Evolutionary conservation across 2,113 vertebrate genomes (phyloP), one percentile per base, ranked within the genome.

Genomic region (Bostrychus sinensis): DNA sequence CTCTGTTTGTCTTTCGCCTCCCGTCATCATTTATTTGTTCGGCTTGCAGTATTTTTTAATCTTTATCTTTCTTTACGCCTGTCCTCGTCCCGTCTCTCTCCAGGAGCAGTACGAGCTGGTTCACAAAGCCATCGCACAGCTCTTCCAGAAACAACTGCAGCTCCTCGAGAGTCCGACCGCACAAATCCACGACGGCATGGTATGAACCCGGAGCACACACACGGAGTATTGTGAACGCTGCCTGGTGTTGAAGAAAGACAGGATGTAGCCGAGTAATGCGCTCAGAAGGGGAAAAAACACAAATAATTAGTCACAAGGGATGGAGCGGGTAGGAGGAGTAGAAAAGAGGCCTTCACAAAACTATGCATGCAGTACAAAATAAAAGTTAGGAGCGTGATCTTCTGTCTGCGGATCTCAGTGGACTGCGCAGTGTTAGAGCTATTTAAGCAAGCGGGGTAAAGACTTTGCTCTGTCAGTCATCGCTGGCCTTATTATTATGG

Each of bases 41-140:
- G 42, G 55, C 30, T 37, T 54, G 26, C 53, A 28, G 9, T 2
- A 32, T 19, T 19, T 1, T 16, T 54, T 19, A 41, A 19, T 75
- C 32, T 32, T 51, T 25, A 25, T 22, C 63, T 56, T 17, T 61
- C 23, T 38, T 1, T 72, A 0, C 3, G 13, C 22, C 1, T 23
- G 1, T 39, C 25, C 4, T 7, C 48, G 3, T 36, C 6, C 59
- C 3, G 1, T 62, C 17, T 54, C n/a, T 82, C 45, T 66, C 56
- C 39, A 98, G 97, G 97, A 98, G 86, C 97, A 99, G 81, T 98
- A 99, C 57, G 97, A 98, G 80, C 91, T 98, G 70, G 97, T 99
- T 78, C 96, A 99, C 66, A 91, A 93, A 91, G 96, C 96, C 2
- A 98, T 98, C 19, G 94, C 96, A 25, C 96, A 99, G 59, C 92